Evolutionary conservation across 2,888 invertebrate species (phyloP), one percentile per base, ranked within the genome.

Genomic region (Drosophila testacea): DNA sequence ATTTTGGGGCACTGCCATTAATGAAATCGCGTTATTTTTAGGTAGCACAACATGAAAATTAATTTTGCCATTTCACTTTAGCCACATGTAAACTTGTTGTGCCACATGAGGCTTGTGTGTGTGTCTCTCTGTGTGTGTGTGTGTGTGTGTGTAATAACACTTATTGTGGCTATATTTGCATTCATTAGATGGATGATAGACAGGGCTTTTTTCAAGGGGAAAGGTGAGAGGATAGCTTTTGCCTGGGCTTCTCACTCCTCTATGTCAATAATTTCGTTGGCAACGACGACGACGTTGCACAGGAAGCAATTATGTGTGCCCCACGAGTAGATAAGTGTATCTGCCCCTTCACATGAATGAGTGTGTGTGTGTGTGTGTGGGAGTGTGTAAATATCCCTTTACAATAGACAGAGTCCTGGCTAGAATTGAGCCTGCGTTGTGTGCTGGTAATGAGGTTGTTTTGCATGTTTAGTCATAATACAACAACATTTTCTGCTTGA

Each of bases 381-480:
- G 38, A 65, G 38, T 68, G 48, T 61, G 44, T 63, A 27, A 32
- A 63, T 60, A 44, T 60, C 69, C 56, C 9, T 63, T 75, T 76
- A 80, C 80, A 76, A 69, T 68, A 46, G 46, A 22, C 47, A 38
- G 30, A 39, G 47, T 51, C 39, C 47, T 34, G n/a, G n/a, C 16
- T 16, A 16, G 16, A 16, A 16, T 16, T 16, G 16, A 16, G 16
- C 32, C 36, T 54, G n/a, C 28, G 32, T 65, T 48, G 46, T 41
- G 44, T 38, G 48, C 57, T 73, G 59, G 73, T 84, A 84, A 83
- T 84, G 88, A 84, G 88, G 77, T 84, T 88, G 88, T 84, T 84
- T 87, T 81, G 82, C 88, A 79, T 83, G 83, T 81, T 81, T 65
- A 77, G 71, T 66, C 71, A 79, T 84, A 84, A 82, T 73, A 77